These are phyloP conservation scores for Syrista parreyssii DNA, from an alignment of 2,888 invertebrate genomes.

Conservation along the genomic window DNA sequence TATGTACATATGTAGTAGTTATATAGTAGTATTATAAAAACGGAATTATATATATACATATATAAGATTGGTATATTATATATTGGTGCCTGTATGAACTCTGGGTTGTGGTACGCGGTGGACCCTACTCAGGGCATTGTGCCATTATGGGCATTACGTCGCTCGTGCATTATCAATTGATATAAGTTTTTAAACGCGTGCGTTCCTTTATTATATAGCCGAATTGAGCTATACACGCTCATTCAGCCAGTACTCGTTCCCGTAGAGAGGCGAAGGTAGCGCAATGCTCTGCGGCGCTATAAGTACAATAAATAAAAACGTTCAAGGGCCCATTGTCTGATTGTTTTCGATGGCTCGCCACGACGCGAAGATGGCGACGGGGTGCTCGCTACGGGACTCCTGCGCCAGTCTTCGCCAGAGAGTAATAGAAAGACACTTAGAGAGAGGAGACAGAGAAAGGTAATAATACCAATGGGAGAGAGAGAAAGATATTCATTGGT, in stretches of 20 bases:
- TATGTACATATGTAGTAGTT: too few relatives aligned
- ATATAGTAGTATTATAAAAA: too few relatives aligned
- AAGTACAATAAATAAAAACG: slow-evolving; percentile 46
- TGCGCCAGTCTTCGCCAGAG: not conserved
- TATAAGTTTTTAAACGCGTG: slow-evolving; percentile 4
- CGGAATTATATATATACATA: too few relatives aligned
- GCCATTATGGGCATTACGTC: slow-evolving; percentile 4
- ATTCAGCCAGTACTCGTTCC: slow-evolving; percentile 1
- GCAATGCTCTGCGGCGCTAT: slow-evolving; percentile 5
- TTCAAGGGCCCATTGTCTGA: slow-evolving; percentile 51
- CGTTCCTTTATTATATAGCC: not conserved
- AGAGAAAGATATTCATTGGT: slow-evolving; percentile 35
- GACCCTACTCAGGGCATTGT: slow-evolving; percentile 1
- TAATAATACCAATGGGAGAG: slow-evolving; percentile 9
- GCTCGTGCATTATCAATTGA: slow-evolving; percentile 6
- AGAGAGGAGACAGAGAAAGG: slow-evolving; percentile 12
- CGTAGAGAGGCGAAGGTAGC: slow-evolving; percentile 1
- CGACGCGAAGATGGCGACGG: slow-evolving; percentile 46
- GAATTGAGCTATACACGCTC: slow-evolving; percentile 1
- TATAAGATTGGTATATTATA: not conserved
- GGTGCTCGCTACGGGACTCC: slow-evolving; percentile 48
- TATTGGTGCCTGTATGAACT: not conserved
- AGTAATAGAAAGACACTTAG: slow-evolving; percentile 21
- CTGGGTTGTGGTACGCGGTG: not conserved
- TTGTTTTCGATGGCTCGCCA: slow-evolving; percentile 51